These are phyloP conservation scores for Furcula furcula DNA, from an alignment of 2,888 invertebrate species.

Conservation along the genomic window DNA sequence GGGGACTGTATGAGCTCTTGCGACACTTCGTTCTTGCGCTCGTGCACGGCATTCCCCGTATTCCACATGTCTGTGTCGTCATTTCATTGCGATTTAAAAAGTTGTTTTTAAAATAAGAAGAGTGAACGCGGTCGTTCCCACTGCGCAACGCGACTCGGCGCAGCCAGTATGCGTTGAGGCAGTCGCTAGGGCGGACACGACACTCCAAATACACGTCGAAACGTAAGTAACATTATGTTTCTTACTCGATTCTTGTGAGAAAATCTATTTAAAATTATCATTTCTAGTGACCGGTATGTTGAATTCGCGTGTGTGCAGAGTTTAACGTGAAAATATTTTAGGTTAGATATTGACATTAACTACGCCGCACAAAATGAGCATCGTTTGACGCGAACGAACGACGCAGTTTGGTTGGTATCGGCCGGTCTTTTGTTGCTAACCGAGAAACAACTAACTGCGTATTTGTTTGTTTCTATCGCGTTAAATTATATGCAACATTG, in stretches of 20 bases:
- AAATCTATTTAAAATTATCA: slow-evolving; percentile 29
- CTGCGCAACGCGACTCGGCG: slow-evolving; percentile 47
- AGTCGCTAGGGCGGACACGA: slow-evolving; percentile 53
- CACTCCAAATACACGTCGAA: slow-evolving; percentile 32
- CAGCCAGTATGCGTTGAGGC: slow-evolving; percentile 62
- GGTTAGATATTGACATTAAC: slow-evolving; percentile 62
- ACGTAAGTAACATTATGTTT: slow-evolving; percentile 51
- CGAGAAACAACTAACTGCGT: slow-evolving; percentile 63
- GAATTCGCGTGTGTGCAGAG: slow-evolving; percentile 10
- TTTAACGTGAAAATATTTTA: slow-evolving; percentile 42
- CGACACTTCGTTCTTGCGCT: slow-evolving; percentile 38
- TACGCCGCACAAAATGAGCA: slow-evolving; percentile 62
- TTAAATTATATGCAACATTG: slow-evolving; percentile 35
- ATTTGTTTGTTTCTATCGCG: slow-evolving; percentile 34
- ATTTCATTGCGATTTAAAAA: slow-evolving; percentile 42
- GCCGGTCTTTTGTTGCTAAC: slow-evolving; percentile 73
- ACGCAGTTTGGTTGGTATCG: slow-evolving; percentile 63
- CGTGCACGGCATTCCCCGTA: slow-evolving; percentile 15
- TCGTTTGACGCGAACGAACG: slow-evolving; percentile 47
- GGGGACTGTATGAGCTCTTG: slow-evolving; percentile 55
- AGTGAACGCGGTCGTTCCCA: slow-evolving; percentile 46
- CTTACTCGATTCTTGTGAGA: slow-evolving; percentile 41
- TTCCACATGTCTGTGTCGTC: slow-evolving; percentile 30
- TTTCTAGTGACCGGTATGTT: slow-evolving; percentile 20
- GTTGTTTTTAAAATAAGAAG: slow-evolving; percentile 52